phyloP scores from a whole-genome alignment of 2,797 vertebrate genomes.

The Cirrhinus mrigala region DNA sequence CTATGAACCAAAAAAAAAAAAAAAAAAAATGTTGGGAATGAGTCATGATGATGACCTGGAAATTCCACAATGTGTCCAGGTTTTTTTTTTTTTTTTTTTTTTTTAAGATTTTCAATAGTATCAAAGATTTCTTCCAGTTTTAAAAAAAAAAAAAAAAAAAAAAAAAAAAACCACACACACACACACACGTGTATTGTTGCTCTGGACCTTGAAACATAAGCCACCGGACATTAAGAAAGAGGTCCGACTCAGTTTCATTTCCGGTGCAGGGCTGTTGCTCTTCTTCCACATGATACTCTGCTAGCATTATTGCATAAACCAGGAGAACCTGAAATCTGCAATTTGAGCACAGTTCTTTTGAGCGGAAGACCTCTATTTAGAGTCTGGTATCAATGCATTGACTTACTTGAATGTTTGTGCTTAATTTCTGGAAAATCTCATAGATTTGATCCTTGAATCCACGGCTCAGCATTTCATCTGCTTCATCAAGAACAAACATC shows the following conservation, averaged over 20 bases:
- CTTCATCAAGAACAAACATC: conserved; percentile 99
- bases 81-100: neutral
- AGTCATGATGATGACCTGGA: neutral
- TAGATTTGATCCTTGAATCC: conserved; percentile 99
- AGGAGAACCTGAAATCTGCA: conserved; percentile 75
- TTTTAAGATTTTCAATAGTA: neutral
- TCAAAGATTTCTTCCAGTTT: neutral
- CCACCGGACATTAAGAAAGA: conserved; percentile 98
- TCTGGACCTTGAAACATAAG: conserved; percentile 85
- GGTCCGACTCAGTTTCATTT: conserved; percentile 86
- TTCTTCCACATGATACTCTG: conserved; percentile 86
- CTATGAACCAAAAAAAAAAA: neutral
- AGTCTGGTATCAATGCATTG: neutral
- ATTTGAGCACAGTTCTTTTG: conserved; percentile 92
- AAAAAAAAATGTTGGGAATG: too few species aligned
- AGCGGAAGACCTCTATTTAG: conserved; percentile 79
- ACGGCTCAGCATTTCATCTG: conserved; percentile 98
- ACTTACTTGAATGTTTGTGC: conserved; percentile 95
- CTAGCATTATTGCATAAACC: conserved; percentile 87
- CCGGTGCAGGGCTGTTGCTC: conserved; percentile 77
- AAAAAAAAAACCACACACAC: too few species aligned
- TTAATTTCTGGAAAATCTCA: conserved; percentile 98
- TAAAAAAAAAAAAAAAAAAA: too few species aligned
- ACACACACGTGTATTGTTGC: conserved; percentile 76
- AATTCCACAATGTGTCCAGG: neutral